Base-by-base conservation (phyloP, 2,113 vertebrate species). In the Malurus elegans region DNA sequence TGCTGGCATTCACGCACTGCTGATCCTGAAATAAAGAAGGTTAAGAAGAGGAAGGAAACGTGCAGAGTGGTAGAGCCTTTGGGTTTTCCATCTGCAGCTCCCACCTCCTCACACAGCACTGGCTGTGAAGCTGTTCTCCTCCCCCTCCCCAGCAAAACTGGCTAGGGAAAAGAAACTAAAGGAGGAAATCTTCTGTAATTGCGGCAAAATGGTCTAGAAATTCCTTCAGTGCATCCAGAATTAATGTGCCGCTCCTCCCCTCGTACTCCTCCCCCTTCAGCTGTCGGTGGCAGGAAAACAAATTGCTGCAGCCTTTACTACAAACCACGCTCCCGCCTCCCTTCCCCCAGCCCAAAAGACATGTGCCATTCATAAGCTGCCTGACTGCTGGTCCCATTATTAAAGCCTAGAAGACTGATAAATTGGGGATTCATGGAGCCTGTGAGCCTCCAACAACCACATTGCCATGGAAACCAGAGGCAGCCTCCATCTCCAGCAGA, bases 381-480 rank as follows among this genome's bases (percentile, higher is more conserved):
- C 92, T 96, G 96, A 94, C 96, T 98, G 85, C 48, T 96, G 69
- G 85, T 93, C 91, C 88, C 97, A 88, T 97, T 97, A 98, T 97
- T 97, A 97, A 96, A 96, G 91, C 96, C 95, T 95, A 90, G 79
- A 97, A 97, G 95, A 83, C 96, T 97, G 97, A 97, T 97, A 98
- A 96, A 98, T 95, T 97, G 96, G 95, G 94, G 95, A 97, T 97
- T 97, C 96, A 90, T 94, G 82, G 96, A 95, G 96, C 95, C 94
- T 96, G 95, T 93, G 83, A 95, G 80, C 92, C 95, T 97, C 96
- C 96, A 97, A 87, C 95, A 96, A 96, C 94, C 88, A 89, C 64
- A 97, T 97, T 98, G 97, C 97, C 97, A 98, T 98, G 97, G 98
- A 98, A 98, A 98, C 97, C 94, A 93, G 91, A 96, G 71, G 95